A percentile compares a stretch with the other conserved stretches of the same genome.
Conservation (phyloP, 2,113 vertebrate species). For the Serilophus lunatus region DNA sequence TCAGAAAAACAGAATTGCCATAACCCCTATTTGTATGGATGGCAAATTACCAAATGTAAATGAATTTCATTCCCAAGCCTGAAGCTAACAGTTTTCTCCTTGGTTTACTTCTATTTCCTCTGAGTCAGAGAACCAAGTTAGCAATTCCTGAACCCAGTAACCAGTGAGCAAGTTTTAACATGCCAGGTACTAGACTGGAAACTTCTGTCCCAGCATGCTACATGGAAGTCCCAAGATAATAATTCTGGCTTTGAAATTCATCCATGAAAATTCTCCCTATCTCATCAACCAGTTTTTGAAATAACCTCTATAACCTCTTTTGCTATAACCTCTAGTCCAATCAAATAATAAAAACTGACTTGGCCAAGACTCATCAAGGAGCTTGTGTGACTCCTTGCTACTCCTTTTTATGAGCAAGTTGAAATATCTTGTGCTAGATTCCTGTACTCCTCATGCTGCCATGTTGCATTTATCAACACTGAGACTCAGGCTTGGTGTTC, state of each 20-base stretch:
- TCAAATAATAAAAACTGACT: background rate
- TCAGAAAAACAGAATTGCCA: background rate
- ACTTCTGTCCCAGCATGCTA: background rate
- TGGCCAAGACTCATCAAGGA: background rate
- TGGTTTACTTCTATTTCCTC: background rate
- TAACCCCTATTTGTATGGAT: background rate
- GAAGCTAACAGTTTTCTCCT: background rate
- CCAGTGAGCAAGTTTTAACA: background rate
- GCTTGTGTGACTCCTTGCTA: background rate
- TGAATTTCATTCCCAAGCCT: background rate
- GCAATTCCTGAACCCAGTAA: background rate
- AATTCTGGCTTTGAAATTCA: background rate
- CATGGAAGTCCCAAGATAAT: background rate
- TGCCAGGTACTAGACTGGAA: background rate
- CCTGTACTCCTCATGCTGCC: rapidly evolving
- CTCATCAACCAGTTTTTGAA: background rate
- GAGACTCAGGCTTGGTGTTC: background rate
- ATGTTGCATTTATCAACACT: rapidly evolving
- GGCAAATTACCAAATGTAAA: background rate
- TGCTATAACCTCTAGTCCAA: background rate
- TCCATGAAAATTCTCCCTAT: background rate
- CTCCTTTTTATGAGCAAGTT: background rate
- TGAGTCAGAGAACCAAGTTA: background rate
- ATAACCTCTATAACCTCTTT: no score
- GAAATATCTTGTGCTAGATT: background rate